phyloP scores from a whole-genome alignment of 2,113 vertebrate species.

The Malaclemys terrapin region DNA sequence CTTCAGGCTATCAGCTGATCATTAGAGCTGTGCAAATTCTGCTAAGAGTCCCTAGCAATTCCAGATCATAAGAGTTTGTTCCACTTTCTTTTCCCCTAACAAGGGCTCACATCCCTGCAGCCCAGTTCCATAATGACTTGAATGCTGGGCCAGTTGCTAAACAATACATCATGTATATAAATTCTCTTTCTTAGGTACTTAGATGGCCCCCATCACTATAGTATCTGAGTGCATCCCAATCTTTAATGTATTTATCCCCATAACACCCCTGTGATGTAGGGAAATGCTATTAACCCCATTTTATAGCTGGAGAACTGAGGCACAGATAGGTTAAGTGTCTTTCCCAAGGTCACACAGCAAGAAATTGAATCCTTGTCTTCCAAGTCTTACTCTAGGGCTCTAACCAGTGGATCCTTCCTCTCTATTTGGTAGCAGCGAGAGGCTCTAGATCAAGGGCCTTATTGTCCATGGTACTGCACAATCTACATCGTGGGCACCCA shows the following conservation, averaged over 20 bases:
- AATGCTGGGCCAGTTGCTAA: not conserved
- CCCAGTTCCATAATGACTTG: not conserved
- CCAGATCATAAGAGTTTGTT: not conserved
- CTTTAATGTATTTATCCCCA: not conserved
- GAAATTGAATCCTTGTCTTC: not conserved
- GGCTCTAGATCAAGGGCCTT: not conserved
- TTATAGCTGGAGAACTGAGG: not conserved
- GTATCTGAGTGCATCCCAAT: not conserved
- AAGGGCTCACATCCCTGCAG: not conserved
- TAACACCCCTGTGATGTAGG: not conserved
- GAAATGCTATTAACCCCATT: not conserved
- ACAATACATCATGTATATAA: not conserved
- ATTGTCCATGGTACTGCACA: not conserved
- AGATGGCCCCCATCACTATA: not conserved
- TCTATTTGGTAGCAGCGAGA: not conserved
- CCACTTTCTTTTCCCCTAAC: not conserved
- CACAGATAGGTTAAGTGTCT: not conserved
- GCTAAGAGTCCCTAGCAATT: not conserved
- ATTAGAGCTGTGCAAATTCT: not conserved
- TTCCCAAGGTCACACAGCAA: not conserved
- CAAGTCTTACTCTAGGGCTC: too few relatives aligned
- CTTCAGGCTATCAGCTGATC: not conserved
- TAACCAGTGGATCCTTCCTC: not conserved
- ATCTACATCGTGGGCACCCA: not conserved
- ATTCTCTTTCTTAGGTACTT: not conserved